These are phyloP conservation scores for Leptosomus discolor DNA, from an alignment of 2,113 vertebrate genomes.

Conservation along the genomic window DNA sequence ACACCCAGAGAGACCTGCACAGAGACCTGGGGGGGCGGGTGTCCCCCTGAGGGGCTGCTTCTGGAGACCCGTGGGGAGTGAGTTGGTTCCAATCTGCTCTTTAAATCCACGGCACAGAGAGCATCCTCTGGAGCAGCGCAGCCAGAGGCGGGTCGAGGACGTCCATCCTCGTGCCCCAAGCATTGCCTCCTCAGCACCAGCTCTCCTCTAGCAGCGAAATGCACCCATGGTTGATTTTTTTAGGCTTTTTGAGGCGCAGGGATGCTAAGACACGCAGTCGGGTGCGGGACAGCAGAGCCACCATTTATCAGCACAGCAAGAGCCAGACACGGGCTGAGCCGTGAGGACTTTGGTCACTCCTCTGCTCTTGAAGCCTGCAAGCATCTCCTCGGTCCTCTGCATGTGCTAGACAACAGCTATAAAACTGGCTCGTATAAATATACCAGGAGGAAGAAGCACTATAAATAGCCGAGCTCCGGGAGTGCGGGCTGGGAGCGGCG, in stretches of 20 bases:
- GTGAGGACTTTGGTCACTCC: background rate
- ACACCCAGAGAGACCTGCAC: background rate
- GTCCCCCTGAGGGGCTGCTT: background rate
- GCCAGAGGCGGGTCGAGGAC: background rate
- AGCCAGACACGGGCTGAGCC: background rate
- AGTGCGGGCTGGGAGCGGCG: fast-evolving
- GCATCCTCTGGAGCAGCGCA: background rate
- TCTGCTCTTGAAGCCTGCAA: background rate
- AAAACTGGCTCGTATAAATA: background rate
- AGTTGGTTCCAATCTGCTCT: background rate
- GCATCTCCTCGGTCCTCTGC: background rate
- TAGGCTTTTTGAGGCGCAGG: background rate
- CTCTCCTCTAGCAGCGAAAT: background rate
- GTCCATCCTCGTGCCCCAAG: background rate
- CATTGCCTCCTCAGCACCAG: background rate
- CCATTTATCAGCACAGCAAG: background rate
- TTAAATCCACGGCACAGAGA: background rate
- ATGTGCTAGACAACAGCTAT: background rate
- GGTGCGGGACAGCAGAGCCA: background rate
- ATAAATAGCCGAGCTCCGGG: background rate
- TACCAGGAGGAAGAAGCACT: background rate
- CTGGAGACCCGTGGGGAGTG: background rate
- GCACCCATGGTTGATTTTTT: background rate
- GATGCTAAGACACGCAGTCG: background rate
- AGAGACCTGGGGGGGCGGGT: background rate